A percentile compares a stretch with the other conserved stretches of the same genome.
Conservation (phyloP, 2,113 vertebrate species). For the Actenoides hombroni region DNA sequence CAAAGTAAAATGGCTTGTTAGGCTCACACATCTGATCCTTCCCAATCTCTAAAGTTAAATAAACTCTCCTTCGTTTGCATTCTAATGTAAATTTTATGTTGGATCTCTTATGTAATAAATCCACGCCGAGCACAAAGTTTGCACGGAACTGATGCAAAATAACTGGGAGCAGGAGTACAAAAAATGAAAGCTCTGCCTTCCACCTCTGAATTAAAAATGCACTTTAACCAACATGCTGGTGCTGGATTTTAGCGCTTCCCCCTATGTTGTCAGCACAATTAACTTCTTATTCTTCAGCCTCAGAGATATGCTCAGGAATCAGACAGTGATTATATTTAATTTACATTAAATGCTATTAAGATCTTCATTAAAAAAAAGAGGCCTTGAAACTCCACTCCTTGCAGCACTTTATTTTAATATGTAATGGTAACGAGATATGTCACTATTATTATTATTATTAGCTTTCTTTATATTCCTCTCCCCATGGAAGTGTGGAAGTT, state of each 20-base stretch:
- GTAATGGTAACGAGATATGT: neutral
- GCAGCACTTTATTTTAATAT: conserved; percentile 39
- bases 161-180: neutral
- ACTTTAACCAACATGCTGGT: neutral
- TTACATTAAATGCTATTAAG: conserved; percentile 54
- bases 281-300: conserved; percentile 25
- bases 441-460: neutral
- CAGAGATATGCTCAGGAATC: neutral
- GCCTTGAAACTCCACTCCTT: neutral
- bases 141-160: neutral
- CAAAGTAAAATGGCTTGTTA: conserved; percentile 6
- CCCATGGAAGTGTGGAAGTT: neutral
- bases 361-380: neutral
- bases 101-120: neutral
- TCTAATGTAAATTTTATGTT: neutral
- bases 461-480: conserved; percentile 4
- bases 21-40: neutral
- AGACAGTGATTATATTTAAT: conserved; percentile 49
- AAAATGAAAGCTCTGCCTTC: neutral
- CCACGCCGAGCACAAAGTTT: fast-evolving
- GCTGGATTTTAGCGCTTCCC: neutral
- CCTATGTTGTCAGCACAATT: conserved; percentile 20
- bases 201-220: neutral
- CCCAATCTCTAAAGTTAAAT: neutral
- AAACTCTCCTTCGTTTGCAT: neutral